Evolutionary conservation across 2,797 vertebrate species (phyloP).

Genomic region (Rhinella marina): DNA sequence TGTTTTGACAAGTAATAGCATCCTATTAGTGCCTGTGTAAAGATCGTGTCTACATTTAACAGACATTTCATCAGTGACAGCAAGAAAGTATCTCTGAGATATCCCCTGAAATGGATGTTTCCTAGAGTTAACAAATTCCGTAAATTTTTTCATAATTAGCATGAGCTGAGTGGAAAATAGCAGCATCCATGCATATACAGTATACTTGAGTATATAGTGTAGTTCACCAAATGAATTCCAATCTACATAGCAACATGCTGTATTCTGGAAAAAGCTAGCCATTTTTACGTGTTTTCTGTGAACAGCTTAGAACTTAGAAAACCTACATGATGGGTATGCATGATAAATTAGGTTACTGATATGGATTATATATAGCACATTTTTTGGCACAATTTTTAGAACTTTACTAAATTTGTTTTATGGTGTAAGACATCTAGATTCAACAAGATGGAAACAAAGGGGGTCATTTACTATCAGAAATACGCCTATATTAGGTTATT

Average conservation of each 20-base stretch:
- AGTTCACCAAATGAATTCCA: background rate
- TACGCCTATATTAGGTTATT: too few species aligned
- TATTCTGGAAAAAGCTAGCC: background rate
- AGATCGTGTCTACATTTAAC: conserved; percentile 32
- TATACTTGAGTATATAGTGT: too few species aligned
- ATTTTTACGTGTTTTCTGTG: background rate
- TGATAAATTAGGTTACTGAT: background rate
- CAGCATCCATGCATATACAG: background rate
- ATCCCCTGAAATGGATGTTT: conserved; percentile 22
- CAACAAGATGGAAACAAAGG: background rate
- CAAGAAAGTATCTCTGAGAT: conserved; percentile 21
- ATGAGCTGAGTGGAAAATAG: conserved; percentile 2
- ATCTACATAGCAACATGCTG: background rate
- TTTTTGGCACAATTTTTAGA: background rate
- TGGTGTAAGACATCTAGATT: background rate
- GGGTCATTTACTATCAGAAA: too few species aligned
- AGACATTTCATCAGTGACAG: conserved; percentile 13
- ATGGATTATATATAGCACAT: background rate
- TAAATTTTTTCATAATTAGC: conserved; percentile 21
- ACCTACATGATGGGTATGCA: background rate
- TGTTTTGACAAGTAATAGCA: conserved; percentile 44
- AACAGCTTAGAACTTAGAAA: background rate
- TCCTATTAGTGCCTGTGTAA: conserved; percentile 29
- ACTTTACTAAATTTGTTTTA: background rate
- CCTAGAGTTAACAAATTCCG: conserved; percentile 8